Evolutionary conservation across 2,888 invertebrate genomes (phyloP), one percentile per base, ranked within the genome.

Genomic region (Smittia sp.): DNA sequence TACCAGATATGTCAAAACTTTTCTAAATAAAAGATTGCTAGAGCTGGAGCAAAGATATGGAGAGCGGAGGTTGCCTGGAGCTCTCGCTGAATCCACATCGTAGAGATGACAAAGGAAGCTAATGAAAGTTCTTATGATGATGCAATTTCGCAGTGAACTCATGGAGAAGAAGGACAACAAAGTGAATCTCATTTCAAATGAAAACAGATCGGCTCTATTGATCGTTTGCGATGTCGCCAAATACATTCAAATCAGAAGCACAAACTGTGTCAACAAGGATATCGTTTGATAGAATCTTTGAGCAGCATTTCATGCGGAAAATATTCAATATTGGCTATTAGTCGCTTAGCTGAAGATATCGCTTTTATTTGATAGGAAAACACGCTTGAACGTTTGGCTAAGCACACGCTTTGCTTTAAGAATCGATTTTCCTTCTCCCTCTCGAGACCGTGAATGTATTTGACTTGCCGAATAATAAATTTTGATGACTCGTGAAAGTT

Each of bases 281-380:
- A 58, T 9, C 22, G 58, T 58, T 58, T 58, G 58, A 58, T 58
- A 58, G n/a, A 22, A 58, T 58, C 58, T 66, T 18, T 66, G 38
- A 66, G 38, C 38, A 66, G 22, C 38, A 66, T 66, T 66, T 66
- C 66, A 66, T 66, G 66, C 25, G 66, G 66, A 66, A 66, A 66
- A 66, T 66, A 38, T 32, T 38, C 38, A 38, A 38, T 66, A 66
- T 66, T 66, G 66, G 66, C 38, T 32, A 66, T 66, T 66, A 66
- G 20, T n/a, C 58, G 58, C 58, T 58, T 58, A 58, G 22, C 58
- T 58, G 58, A 22, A 18, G 58, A 18, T 58, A 20, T 58, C 58
- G 9, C 22, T 58, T 58, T 22, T 58, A 58, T 58, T 58, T 58
- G 58, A 58, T 46, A 46, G 46, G 46, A 46, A 46, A 46, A 46